These are phyloP conservation scores for Shinisaurus crocodilurus DNA, from an alignment of 2,113 vertebrate genomes.

Conservation along the genomic window DNA sequence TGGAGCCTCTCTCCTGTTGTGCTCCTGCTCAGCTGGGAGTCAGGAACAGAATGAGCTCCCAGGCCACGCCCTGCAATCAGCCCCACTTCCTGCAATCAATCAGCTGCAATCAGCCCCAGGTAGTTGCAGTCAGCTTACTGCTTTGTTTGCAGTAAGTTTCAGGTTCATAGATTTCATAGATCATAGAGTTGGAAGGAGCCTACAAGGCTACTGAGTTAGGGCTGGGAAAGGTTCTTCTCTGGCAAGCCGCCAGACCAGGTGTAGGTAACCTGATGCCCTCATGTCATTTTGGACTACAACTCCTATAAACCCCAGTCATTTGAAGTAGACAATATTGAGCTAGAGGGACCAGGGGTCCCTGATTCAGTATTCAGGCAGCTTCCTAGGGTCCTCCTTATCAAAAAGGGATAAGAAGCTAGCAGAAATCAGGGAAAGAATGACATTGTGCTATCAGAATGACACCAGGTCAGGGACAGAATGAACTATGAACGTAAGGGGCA, in stretches of 20 bases:
- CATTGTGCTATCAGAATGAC: not conserved
- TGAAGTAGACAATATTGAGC: not conserved
- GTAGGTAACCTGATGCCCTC: not conserved
- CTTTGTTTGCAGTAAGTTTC: not conserved
- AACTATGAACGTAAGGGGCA: not conserved
- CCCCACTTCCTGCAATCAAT: no score
- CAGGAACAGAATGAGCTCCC: no score
- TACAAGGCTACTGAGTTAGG: not conserved
- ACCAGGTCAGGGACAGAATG: not conserved
- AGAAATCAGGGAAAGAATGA: not conserved
- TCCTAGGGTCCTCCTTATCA: not conserved
- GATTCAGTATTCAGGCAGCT: not conserved
- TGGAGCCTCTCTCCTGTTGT: no score
- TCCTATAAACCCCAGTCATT: not conserved
- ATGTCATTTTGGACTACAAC: not conserved
- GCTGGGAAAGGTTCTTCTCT: not conserved
- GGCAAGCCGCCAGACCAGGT: no score
- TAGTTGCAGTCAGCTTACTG: no score
- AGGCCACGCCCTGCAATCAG: no score
- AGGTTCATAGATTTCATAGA: no score
- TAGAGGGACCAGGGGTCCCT: not conserved
- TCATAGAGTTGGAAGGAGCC: no score
- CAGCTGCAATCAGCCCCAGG: no score
- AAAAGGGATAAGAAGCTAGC: not conserved
- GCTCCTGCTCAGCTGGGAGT: no score